Evolutionary conservation across 2,888 invertebrate species (phyloP).

Genomic region (Lycia hirtaria): DNA sequence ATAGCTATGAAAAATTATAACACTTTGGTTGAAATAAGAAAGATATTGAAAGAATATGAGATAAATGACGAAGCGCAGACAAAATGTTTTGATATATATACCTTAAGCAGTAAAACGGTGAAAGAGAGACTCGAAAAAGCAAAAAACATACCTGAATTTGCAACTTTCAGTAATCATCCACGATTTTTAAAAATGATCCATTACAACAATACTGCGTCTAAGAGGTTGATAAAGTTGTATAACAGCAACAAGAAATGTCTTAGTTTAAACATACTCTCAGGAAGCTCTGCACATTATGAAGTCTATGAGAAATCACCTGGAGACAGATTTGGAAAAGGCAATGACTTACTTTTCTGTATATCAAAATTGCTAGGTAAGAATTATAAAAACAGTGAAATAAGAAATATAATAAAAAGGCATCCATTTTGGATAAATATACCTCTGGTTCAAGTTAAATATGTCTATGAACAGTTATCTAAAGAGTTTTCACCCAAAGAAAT

Average conservation of each 20-base stretch:
- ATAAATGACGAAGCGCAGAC: constrained; percentile 73
- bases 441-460: constrained; percentile 70
- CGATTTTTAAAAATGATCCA: constrained; percentile 77
- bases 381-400: constrained; percentile 56
- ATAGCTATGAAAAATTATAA: constrained; percentile 66
- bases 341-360: constrained; percentile 73
- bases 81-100: constrained; percentile 76
- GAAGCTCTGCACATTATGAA: constrained; percentile 69
- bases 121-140: constrained; percentile 68
- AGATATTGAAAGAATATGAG: constrained; percentile 66
- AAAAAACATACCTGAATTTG: constrained; percentile 71
- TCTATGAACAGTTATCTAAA: constrained; percentile 61
- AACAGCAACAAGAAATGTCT: constrained; percentile 72
- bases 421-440: constrained; percentile 80
- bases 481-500: constrained; percentile 68
- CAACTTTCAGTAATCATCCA: constrained; percentile 69
- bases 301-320: constrained; percentile 75
- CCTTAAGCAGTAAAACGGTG: constrained; percentile 68
- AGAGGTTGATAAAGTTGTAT: constrained; percentile 64
- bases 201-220: constrained; percentile 69
- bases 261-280: constrained; percentile 76
- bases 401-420: constrained; percentile 65
- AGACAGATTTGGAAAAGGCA: constrained; percentile 75
- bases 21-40: constrained; percentile 63
- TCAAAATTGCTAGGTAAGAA: constrained; percentile 61